phyloP scores from a whole-genome alignment of 2,888 invertebrate genomes.

The Pachydiplax longipennis region DNA sequence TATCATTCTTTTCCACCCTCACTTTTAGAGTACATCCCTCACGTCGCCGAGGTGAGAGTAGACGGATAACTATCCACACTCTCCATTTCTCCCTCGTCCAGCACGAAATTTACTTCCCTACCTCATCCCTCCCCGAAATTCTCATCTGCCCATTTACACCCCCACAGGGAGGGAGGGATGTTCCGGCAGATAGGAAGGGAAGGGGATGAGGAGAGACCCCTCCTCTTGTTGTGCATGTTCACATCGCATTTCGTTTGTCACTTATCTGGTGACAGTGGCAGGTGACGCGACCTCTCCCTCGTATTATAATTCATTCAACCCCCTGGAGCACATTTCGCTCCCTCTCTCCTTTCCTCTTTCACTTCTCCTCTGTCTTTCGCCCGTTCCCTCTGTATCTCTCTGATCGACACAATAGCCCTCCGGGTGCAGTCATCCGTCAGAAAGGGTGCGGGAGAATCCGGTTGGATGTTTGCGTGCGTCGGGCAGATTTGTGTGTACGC shows the following conservation, averaged over 20 bases:
- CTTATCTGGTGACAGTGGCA: slow-evolving; percentile 41
- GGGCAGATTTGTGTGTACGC: slow-evolving; percentile 11
- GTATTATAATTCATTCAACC: neutral
- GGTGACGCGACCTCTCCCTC: slow-evolving; percentile 16
- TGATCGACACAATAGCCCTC: slow-evolving; percentile 13
- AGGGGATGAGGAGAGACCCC: neutral
- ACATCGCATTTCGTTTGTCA: slow-evolving; percentile 40
- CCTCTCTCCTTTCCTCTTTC: neutral
- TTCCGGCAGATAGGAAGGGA: neutral
- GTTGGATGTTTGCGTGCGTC: neutral
- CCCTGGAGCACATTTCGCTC: neutral
- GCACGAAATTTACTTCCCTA: neutral
- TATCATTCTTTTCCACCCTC: neutral
- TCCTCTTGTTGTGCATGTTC: slow-evolving; percentile 15
- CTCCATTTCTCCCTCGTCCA: neutral
- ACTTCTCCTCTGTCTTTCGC: neutral
- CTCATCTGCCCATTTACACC: neutral
- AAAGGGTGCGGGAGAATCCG: neutral
- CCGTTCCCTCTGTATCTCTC: neutral
- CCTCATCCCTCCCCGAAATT: neutral
- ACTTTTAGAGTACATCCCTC: neutral
- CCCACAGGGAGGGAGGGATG: neutral
- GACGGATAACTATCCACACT: neutral
- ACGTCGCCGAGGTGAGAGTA: neutral
- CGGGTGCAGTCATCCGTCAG: slow-evolving; percentile 25